Conservation (phyloP, 2,888 invertebrate genomes). For the Lochmaea capreae region DNA sequence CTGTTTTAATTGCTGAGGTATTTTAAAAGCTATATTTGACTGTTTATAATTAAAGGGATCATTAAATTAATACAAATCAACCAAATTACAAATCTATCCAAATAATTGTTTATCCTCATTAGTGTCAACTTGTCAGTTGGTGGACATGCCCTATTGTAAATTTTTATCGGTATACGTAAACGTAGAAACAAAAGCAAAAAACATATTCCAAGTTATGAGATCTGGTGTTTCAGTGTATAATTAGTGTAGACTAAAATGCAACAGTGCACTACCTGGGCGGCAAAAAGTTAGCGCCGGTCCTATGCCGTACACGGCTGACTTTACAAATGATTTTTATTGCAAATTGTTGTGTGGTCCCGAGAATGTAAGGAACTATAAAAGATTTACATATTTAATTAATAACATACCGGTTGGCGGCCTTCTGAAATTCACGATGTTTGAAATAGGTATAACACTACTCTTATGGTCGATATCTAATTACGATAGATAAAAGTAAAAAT, state of each 20-base stretch:
- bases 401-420: slow-evolving; percentile 31
- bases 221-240: neutral
- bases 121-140: too few relatives aligned
- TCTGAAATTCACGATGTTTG: slow-evolving; percentile 26
- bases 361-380: slow-evolving; percentile 34
- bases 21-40: too few relatives aligned
- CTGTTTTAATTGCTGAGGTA: too few relatives aligned
- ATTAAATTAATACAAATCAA: too few relatives aligned
- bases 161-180: too few relatives aligned
- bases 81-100: too few relatives aligned
- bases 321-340: slow-evolving; percentile 38
- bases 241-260: neutral
- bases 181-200: too few relatives aligned
- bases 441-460: slow-evolving; percentile 10
- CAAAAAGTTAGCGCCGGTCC: slow-evolving; percentile 15
- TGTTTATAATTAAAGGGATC: too few relatives aligned
- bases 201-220: too few relatives aligned
- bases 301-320: neutral
- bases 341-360: slow-evolving; percentile 36
- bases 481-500: neutral
- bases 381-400: slow-evolving; percentile 36
- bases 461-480: slow-evolving; percentile 6
- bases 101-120: too few relatives aligned
- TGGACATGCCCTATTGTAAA: too few relatives aligned
- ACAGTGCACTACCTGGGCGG: slow-evolving; percentile 1